A percentile compares a stretch with the other conserved stretches of the same genome.
Evolutionary conservation across 2,888 invertebrate species (phyloP).

Genomic region (Panorpa germanica): DNA sequence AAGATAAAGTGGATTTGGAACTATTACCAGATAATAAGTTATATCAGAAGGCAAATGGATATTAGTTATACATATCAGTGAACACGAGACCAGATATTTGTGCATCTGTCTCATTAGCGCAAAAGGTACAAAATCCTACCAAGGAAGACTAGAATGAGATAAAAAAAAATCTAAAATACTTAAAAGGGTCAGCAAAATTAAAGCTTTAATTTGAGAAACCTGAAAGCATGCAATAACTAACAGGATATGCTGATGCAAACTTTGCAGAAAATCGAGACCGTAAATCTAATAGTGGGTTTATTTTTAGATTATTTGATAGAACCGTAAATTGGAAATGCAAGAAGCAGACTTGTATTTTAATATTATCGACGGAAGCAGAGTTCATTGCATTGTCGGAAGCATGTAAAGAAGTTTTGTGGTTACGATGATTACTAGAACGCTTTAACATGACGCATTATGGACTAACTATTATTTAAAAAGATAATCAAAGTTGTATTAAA

Average conservation of each 20-base stretch:
- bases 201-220: constrained; percentile 10
- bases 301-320: no score
- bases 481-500: constrained; percentile 12
- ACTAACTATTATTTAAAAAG: constrained; percentile 10
- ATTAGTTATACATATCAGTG: no score
- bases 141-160: constrained; percentile 14
- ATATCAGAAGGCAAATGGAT: no score
- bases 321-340: constrained; percentile 14
- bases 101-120: constrained; percentile 12
- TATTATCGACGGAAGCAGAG: constrained; percentile 13
- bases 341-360: constrained; percentile 13
- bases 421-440: constrained; percentile 10
- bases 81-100: constrained; percentile 15
- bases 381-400: constrained; percentile 14
- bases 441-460: background rate
- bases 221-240: constrained; percentile 2
- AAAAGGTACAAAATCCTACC: constrained; percentile 12
- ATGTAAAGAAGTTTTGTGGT: constrained; percentile 11
- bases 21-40: no score
- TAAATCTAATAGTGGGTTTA: constrained; percentile 15
- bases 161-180: constrained; percentile 13
- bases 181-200: constrained; percentile 12
- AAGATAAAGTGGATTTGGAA: no score
- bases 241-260: constrained; percentile 15
- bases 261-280: constrained; percentile 15